phyloP scores from a whole-genome alignment of 2,797 vertebrate genomes.

The Malacoctenus gilli region DNA sequence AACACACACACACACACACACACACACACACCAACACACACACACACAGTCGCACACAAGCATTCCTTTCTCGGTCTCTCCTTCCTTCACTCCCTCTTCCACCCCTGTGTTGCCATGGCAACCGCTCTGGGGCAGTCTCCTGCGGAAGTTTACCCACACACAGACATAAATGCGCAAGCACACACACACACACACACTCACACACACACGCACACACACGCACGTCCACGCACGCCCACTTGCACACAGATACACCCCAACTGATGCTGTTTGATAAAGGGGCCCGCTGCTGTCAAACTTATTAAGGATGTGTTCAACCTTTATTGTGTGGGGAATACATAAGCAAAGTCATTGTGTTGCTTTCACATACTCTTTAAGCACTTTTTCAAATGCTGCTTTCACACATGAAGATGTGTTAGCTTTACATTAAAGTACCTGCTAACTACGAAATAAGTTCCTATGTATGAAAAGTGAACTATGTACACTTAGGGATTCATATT shows the following conservation, averaged over 20 bases:
- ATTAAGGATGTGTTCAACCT: constrained; percentile 66
- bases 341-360: constrained; percentile 39
- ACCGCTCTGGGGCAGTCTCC: constrained; percentile 71
- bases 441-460: constrained; percentile 7
- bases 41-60: constrained; percentile 26
- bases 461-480: constrained; percentile 2
- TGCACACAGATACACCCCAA: constrained; percentile 25
- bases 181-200: constrained; percentile 30
- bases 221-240: constrained; percentile 12
- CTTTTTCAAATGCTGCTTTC: constrained; percentile 24
- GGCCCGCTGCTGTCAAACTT: constrained; percentile 62
- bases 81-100: constrained; percentile 52
- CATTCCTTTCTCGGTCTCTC: constrained; percentile 37
- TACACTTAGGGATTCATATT: constrained; percentile 10
- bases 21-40: constrained; percentile 18
- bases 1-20: constrained; percentile 35
- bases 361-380: constrained; percentile 35
- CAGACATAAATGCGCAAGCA: constrained; percentile 21
- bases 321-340: constrained; percentile 54
- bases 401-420: not conserved
- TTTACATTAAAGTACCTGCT: constrained; percentile 16
- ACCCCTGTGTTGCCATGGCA: constrained; percentile 70
- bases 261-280: constrained; percentile 60
- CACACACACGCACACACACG: constrained; percentile 13
- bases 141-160: constrained; percentile 58